Evolutionary conservation across 2,113 vertebrate species (phyloP), one percentile per base, ranked within the genome.

Genomic region (Sapayoa aenigma): DNA sequence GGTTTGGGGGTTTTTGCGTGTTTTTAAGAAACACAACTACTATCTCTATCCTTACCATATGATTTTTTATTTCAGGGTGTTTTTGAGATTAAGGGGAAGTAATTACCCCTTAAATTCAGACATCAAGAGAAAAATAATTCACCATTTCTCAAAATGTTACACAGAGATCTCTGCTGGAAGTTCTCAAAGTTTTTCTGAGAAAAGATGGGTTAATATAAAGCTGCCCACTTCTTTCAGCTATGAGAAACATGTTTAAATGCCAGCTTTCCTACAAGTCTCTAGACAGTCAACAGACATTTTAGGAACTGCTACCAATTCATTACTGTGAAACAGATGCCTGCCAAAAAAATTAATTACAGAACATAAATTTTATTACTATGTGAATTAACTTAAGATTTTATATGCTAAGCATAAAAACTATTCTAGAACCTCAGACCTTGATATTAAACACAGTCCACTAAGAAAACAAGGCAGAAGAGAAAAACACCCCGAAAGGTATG

Each of bases 281-380:
- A 93, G 91, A 93, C 84, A 94, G 82, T 90, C 92, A 94, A 90
- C 92, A 95, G 78, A 95, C 84, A 93, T 85, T 95, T 93, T 86
- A 83, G 52, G 78, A 93, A 87, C 67, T 86, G 90, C 83, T 85
- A 97, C 92, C 72, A 94, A 90, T 90, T 96, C 95, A 96, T 94
- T 96, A 95, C 93, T 84, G 83, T 74, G 56, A 93, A 96, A 92
- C 83, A 95, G 94, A 95, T 84, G 93, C 65, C 76, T 93, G 92
- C 94, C 92, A 97, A 94, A 96, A 95, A 96, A 94, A 96, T 89
- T 95, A 94, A 96, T 94, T 96, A 92, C 50, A 78, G 75, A 91
- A 94, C 83, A 84, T 93, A 92, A 86, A 87, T 75, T 95, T 94
- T 95, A 97, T 95, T 96, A 96, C 83, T 93, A 41, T 41, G 50